A percentile compares a stretch with the other conserved stretches of the same genome.
Conservation (phyloP, 92 coral and sea anemone species). For the Scolanthus callimorphus region DNA sequence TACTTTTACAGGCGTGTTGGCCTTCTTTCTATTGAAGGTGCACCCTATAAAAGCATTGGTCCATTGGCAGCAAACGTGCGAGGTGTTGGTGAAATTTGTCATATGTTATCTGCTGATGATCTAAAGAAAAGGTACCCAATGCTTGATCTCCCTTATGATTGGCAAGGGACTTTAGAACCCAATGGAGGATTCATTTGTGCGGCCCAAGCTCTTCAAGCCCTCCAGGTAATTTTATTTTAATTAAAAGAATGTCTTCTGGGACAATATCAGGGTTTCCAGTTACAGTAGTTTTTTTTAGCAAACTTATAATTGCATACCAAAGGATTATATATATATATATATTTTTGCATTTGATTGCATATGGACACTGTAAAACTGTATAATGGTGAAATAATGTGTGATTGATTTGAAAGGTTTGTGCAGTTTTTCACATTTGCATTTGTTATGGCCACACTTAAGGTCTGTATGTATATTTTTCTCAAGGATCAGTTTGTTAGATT, state of each 20-base stretch:
- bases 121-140: constrained; percentile 46
- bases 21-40: constrained; percentile 54
- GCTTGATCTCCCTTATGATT: constrained; percentile 21
- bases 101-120: constrained; percentile 52
- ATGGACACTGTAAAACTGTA: no score
- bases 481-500: constrained; percentile 85
- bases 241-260: no score
- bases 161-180: constrained; percentile 60
- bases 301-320: no score
- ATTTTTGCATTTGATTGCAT: no score
- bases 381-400: no score
- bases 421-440: not conserved
- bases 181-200: constrained; percentile 64
- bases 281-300: no score
- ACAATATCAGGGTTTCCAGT: no score
- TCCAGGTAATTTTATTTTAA: no score
- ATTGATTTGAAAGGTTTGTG: not conserved
- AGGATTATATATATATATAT: no score
- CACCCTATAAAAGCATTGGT: constrained; percentile 47
- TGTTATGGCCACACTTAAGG: no score
- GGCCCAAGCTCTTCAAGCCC: constrained; percentile 39
- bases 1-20: constrained; percentile 56
- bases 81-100: constrained; percentile 53
- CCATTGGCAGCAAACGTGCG: constrained; percentile 43
- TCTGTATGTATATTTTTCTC: no score